These are phyloP conservation scores for Gyrodactylus bullatarudis DNA, from an alignment of 1,140 invertebrate species.

Conservation along the genomic window DNA sequence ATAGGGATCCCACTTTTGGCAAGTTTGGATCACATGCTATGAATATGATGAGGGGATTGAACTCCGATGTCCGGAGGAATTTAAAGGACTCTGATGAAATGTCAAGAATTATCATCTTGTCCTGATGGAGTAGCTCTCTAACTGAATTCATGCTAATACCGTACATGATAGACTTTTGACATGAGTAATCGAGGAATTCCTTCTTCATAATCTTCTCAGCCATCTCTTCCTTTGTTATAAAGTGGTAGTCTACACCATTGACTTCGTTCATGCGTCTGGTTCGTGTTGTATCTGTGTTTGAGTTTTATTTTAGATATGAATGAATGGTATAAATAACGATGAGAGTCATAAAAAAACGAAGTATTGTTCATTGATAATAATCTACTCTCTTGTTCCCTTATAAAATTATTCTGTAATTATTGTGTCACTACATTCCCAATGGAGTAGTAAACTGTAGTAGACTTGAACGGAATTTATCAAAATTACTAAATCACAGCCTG, in stretches of 20 bases:
- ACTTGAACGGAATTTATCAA: too few relatives aligned
- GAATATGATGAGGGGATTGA: not conserved
- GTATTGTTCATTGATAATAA: too few relatives aligned
- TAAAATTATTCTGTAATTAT: too few relatives aligned
- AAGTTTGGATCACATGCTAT: not conserved
- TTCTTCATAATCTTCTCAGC: not conserved
- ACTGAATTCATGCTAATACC: not conserved
- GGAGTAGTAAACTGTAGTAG: too few relatives aligned
- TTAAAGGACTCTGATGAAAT: not conserved
- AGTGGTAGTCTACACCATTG: not conserved
- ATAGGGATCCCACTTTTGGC: not conserved
- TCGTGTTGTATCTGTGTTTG: not conserved
- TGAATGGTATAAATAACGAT: too few relatives aligned
- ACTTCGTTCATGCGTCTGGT: not conserved
- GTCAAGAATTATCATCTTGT: not conserved
- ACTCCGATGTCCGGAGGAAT: not conserved
- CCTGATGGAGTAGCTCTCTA: not conserved
- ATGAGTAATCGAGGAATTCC: not conserved
- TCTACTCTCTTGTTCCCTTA: too few relatives aligned
- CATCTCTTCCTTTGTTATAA: not conserved
- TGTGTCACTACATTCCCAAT: too few relatives aligned
- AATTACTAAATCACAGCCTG: too few relatives aligned
- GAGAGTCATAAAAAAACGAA: too few relatives aligned
- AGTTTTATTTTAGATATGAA: too few relatives aligned
- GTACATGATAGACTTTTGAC: not conserved